Base-by-base conservation (phyloP, 2,797 vertebrate species). In the Apogon talboti region DNA sequence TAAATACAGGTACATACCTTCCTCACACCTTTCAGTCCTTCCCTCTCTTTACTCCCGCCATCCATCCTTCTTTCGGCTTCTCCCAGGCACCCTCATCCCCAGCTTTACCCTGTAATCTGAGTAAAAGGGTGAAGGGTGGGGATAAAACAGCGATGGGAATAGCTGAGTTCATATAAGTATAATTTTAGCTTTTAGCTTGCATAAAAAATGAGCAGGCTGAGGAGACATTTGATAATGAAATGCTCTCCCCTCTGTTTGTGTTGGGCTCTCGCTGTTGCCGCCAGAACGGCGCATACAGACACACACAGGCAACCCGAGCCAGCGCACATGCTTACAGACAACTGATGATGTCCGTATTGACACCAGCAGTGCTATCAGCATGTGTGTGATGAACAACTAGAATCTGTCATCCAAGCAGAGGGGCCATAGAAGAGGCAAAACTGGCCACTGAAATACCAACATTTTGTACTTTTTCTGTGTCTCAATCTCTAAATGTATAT, bases 1-100 rank as follows among this genome's bases (percentile, higher is more conserved):
- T 84, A 82, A 79, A 86, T 83, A 69, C 66, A 79, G 59, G 83
- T 84, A 66, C 55, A 75, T 57, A 33, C 47, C 58, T 66, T 65
- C 60, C 40, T 61, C 56, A 33, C 8, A 11, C 21, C 11, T 35
- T 35, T 35, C 33, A 24, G 45, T 85, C 78, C 70, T 56, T 79
- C 48, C 50, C 41, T 49, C 33, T 43, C 57, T 75, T 48, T 19
- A 6, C 18, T 64, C 66, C 46, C 35, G 11, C 42, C 68, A 55
- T 45, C 73, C 45, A 52, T 5, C 44, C 43, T 33, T 46, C 60
- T 18, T 38, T 24, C 12, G 37, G 28, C 10, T 6, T 54, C 30
- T 30, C 8, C 40, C 40, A 24, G 11, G 28, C 47, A 35, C 14
- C 56, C 55, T 35, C 76, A 48, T 73, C 64, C 67, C 49, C 37